Percentiles rank a stretch among this genome's conserved stretches.
These are phyloP conservation scores for Anarsia innoxiella DNA, from an alignment of 2,888 invertebrate genomes.

Conservation along the genomic window DNA sequence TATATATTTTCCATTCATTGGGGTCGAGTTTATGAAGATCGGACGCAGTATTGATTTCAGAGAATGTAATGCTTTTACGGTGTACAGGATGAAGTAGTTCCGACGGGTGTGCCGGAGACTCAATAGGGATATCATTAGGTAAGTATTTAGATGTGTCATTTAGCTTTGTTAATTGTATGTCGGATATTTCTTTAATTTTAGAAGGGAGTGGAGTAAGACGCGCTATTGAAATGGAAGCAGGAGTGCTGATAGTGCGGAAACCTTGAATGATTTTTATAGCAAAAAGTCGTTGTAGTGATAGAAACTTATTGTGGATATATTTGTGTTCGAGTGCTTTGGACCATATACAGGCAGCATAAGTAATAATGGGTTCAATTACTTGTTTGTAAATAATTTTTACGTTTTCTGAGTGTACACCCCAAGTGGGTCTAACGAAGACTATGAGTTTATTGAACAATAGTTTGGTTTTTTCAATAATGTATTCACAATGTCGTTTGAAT, in stretches of 20 bases:
- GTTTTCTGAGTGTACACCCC: conserved; percentile 12
- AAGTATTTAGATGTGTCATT: background rate
- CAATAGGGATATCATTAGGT: conserved; percentile 7
- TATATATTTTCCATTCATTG: conserved; percentile 4
- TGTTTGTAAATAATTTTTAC: conserved; percentile 13
- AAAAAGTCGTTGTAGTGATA: conserved; percentile 15
- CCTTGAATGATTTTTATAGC: conserved; percentile 16
- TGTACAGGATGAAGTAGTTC: conserved; percentile 5
- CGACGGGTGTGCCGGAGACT: background rate
- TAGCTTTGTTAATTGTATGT: background rate
- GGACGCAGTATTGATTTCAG: background rate
- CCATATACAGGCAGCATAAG: conserved; percentile 18
- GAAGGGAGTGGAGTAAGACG: conserved; percentile 15
- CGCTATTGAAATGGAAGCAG: conserved; percentile 14
- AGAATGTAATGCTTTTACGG: background rate
- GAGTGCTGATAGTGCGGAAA: conserved; percentile 16
- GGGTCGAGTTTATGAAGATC: background rate
- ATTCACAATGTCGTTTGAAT: conserved; percentile 6
- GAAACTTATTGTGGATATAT: background rate
- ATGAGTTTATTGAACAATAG: conserved; percentile 9
- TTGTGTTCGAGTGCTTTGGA: conserved; percentile 3
- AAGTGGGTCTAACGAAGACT: conserved; percentile 9
- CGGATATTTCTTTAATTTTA: conserved; percentile 6
- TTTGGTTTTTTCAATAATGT: conserved; percentile 5
- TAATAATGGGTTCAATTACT: conserved; percentile 19